phyloP scores from a whole-genome alignment of 2,888 invertebrate species.

The Tolmerus cingulatus region DNA sequence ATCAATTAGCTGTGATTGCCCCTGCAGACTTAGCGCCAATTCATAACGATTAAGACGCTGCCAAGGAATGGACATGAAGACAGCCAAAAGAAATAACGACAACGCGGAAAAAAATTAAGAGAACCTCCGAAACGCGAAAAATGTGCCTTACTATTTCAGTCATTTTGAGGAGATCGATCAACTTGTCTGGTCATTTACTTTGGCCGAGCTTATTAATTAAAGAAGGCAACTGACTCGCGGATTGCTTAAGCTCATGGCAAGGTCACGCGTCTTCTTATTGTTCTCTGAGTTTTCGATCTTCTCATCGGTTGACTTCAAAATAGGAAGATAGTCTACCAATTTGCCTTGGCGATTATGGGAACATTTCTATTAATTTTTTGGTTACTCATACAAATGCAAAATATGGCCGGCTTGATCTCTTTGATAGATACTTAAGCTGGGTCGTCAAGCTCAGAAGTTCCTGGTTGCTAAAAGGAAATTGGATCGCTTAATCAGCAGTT shows the following conservation, averaged over 20 bases:
- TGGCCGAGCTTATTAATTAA: not conserved
- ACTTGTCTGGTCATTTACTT: slow-evolving; percentile 26
- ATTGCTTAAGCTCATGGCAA: slow-evolving; percentile 33
- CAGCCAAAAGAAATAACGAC: not conserved
- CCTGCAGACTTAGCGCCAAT: slow-evolving; percentile 30
- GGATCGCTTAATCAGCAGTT: not conserved
- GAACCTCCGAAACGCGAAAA: not conserved
- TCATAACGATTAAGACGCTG: slow-evolving; percentile 11
- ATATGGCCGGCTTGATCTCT: not conserved
- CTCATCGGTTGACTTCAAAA: not conserved
- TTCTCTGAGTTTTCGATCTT: not conserved
- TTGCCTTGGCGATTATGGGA: not conserved
- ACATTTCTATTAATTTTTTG: not conserved
- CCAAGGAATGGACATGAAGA: not conserved
- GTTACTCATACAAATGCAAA: not conserved
- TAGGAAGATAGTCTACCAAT: not conserved
- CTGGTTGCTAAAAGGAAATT: not conserved
- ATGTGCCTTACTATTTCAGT: slow-evolving; percentile 24
- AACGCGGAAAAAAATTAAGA: not conserved
- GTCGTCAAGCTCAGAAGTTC: not conserved
- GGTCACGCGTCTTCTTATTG: slow-evolving; percentile 14
- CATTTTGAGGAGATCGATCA: not conserved
- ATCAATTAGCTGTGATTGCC: slow-evolving; percentile 37
- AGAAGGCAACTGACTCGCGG: slow-evolving; percentile 21
- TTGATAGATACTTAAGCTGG: not conserved